A percentile compares a stretch with the other conserved stretches of the same genome.
These are phyloP conservation scores for Cassiopea xamachana DNA, from an alignment of 30 jellyfish, hydroid and myxozoan species.

Conservation along the genomic window DNA sequence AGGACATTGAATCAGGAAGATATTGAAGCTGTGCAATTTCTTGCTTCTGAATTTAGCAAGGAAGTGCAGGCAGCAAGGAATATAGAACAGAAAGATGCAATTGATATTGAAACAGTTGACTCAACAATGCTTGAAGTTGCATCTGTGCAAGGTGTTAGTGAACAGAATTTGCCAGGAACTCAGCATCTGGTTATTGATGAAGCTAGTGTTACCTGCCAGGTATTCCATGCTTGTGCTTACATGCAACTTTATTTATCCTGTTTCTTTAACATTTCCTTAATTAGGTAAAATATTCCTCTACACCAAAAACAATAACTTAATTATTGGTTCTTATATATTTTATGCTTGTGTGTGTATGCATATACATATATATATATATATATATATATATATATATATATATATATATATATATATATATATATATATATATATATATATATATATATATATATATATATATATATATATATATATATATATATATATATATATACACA, in stretches of 20 bases:
- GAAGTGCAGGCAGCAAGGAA: conserved; percentile 12
- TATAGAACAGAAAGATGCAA: conserved; percentile 27
- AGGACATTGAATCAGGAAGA: conserved; percentile 57
- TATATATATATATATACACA: too few species aligned
- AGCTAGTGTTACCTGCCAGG: neutral
- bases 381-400: too few species aligned
- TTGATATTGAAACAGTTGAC: conserved; percentile 48
- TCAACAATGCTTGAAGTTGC: conserved; percentile 59
- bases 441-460: too few species aligned
- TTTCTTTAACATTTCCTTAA: neutral
- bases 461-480: too few species aligned
- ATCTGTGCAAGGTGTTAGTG: conserved; percentile 40
- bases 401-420: too few species aligned
- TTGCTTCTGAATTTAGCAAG: conserved; percentile 64
- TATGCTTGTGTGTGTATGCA: too few species aligned
- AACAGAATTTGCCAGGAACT: neutral
- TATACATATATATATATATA: too few species aligned
- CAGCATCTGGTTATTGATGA: neutral
- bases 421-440: too few species aligned
- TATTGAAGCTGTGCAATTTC: conserved; percentile 61
- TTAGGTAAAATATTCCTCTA: too few species aligned
- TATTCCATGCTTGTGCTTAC: neutral
- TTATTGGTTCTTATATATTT: too few species aligned
- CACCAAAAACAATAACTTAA: too few species aligned
- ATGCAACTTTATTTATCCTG: neutral